These are phyloP conservation scores for Bubo blakistoni DNA, from an alignment of 2,113 vertebrate genomes.

Conservation along the genomic window DNA sequence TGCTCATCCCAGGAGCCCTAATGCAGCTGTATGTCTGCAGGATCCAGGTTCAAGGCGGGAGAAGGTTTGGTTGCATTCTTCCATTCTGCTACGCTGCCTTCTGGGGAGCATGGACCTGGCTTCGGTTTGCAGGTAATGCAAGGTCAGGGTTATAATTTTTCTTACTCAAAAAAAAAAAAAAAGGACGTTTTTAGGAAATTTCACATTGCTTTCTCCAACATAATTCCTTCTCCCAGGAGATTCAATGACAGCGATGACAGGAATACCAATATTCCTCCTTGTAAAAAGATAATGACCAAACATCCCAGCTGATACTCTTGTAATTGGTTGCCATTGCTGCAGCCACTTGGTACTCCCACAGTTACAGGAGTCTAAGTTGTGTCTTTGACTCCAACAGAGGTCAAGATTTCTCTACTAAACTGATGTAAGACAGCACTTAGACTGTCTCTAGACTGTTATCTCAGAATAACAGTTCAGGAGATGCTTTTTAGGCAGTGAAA, in stretches of 20 bases:
- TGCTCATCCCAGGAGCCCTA: slow-evolving; percentile 83
- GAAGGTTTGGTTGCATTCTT: slow-evolving; percentile 78
- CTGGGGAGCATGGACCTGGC: slow-evolving; percentile 88
- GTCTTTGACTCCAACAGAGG: neutral
- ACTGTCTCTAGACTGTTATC: neutral
- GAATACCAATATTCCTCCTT: neutral
- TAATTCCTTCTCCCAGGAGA: neutral
- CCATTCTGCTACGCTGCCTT: slow-evolving; percentile 79
- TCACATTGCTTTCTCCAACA: neutral
- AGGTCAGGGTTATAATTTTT: rapidly evolving
- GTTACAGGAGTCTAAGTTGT: neutral
- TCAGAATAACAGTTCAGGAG: neutral
- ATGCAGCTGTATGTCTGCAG: slow-evolving; percentile 82
- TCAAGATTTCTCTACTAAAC: neutral
- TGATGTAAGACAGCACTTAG: neutral
- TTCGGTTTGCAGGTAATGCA: slow-evolving; percentile 81
- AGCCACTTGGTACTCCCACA: neutral
- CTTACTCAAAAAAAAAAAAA: neutral
- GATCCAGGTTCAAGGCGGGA: slow-evolving; percentile 75
- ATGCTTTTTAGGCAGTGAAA: neutral
- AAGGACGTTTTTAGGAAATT: neutral
- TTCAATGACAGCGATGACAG: neutral
- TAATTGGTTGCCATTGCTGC: neutral
- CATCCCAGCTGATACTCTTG: neutral
- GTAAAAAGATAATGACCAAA: neutral